phyloP scores from a whole-genome alignment of 2,797 vertebrate species.

The Myiotriccus ornatus region DNA sequence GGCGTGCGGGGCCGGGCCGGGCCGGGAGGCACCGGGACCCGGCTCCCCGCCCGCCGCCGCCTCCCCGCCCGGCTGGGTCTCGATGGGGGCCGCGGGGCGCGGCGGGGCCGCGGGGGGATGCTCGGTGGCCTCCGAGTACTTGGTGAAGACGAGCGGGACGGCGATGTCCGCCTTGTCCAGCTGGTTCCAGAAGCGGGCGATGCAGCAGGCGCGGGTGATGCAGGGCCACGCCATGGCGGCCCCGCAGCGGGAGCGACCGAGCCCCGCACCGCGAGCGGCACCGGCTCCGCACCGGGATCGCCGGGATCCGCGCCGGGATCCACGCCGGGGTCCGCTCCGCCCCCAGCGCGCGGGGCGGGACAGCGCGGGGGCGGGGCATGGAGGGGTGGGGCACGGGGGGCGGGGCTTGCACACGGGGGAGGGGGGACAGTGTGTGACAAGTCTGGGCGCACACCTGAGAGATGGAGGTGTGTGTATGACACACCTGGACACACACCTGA shows the following conservation, averaged over 20 bases:
- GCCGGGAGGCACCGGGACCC: slow-evolving; percentile 1
- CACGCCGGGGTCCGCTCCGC: not conserved
- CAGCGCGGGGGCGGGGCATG: not conserved
- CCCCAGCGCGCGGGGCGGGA: not conserved
- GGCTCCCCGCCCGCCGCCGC: slow-evolving; percentile 33
- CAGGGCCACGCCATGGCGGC: slow-evolving; percentile 95
- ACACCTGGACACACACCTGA: no score
- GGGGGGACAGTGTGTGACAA: not conserved
- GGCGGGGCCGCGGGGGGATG: slow-evolving; percentile 55
- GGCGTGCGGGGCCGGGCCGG: slow-evolving; percentile 26
- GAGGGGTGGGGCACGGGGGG: not conserved
- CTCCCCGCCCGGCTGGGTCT: slow-evolving; percentile 81
- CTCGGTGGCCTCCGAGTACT: slow-evolving; percentile 91
- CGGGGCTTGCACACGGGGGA: not conserved
- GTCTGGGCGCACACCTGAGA: no score
- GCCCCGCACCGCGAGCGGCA: not conserved
- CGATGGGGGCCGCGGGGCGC: slow-evolving; percentile 81
- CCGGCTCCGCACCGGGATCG: not conserved
- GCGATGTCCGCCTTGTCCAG: slow-evolving; percentile 96
- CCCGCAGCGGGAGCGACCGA: not conserved
- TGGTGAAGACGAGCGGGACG: slow-evolving; percentile 93
- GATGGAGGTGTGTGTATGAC: no score
- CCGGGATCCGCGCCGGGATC: not conserved
- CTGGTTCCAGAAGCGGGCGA: slow-evolving; percentile 98
- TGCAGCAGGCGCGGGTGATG: slow-evolving; percentile 96